Evolutionary conservation across 1,140 invertebrate genomes (phyloP).

Genomic region (Pararge aegeria): DNA sequence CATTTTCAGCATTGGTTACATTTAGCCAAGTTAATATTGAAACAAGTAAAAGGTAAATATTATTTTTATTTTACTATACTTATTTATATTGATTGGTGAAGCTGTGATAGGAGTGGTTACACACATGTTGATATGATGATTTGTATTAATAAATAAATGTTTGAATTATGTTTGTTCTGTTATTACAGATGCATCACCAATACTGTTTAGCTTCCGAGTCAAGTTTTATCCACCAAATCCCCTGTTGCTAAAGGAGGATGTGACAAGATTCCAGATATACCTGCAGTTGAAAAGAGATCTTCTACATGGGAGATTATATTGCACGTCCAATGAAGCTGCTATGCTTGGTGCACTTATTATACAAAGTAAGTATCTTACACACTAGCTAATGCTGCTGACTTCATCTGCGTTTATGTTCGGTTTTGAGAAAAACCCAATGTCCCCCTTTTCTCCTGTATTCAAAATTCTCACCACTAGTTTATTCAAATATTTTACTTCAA

Average conservation of each 20-base stretch:
- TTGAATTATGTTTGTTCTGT: not conserved
- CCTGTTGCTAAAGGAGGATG: constrained; percentile 89
- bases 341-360: constrained; percentile 95
- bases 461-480: too few relatives aligned
- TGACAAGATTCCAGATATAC: constrained; percentile 95
- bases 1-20: constrained; percentile 96
- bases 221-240: constrained; percentile 98
- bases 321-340: constrained; percentile 92
- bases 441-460: too few relatives aligned
- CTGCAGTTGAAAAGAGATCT: constrained; percentile 97
- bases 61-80: not conserved
- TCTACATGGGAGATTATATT: constrained; percentile 95
- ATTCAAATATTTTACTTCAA: too few relatives aligned
- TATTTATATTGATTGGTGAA: too few relatives aligned
- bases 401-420: too few relatives aligned
- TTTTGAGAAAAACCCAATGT: too few relatives aligned
- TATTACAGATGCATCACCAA: constrained; percentile 88
- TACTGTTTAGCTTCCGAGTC: constrained; percentile 94
- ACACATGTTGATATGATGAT: too few relatives aligned
- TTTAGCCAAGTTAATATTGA: constrained; percentile 94
- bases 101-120: too few relatives aligned
- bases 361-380: constrained; percentile 86
- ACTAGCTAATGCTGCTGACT: not conserved
- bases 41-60: constrained; percentile 94
- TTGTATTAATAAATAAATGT: too few relatives aligned